These are phyloP conservation scores for Melanotaenia parkinsoni DNA, from an alignment of 2,797 vertebrate species.

Conservation along the genomic window DNA sequence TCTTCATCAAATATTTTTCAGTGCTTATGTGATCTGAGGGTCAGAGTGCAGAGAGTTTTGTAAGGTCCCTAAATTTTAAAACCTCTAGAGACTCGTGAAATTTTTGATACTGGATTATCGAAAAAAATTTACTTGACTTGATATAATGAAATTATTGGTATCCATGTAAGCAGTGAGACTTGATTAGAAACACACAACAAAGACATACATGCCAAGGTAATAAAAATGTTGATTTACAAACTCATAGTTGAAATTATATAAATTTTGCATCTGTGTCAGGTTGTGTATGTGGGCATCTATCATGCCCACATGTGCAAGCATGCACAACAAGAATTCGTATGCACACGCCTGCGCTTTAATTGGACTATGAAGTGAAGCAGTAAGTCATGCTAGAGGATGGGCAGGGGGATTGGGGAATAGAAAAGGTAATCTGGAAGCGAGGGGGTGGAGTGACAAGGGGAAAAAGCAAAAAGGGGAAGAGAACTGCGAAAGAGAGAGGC, in stretches of 20 bases:
- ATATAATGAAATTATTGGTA: conserved; percentile 24
- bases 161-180: conserved; percentile 33
- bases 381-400: conserved; percentile 83
- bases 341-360: conserved; percentile 82
- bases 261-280: conserved; percentile 45
- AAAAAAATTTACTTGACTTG: conserved; percentile 2
- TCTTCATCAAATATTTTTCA: background rate
- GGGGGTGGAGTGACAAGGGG: conserved; percentile 61
- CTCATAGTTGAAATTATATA: conserved; percentile 27
- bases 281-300: conserved; percentile 9
- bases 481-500: conserved; percentile 41
- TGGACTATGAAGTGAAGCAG: conserved; percentile 89
- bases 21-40: background rate
- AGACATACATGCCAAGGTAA: background rate
- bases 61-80: background rate
- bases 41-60: background rate
- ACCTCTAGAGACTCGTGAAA: background rate
- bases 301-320: conserved; percentile 27
- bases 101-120: background rate
- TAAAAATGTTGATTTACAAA: conserved; percentile 29
- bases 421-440: conserved; percentile 58
- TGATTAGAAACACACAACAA: conserved; percentile 33
- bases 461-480: conserved; percentile 58
- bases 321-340: conserved; percentile 39
- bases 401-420: conserved; percentile 59